Percentiles rank a stretch among this genome's conserved stretches.
These are phyloP conservation scores for Pholis gunnellus DNA, from an alignment of 2,113 vertebrate species.

Conservation along the genomic window DNA sequence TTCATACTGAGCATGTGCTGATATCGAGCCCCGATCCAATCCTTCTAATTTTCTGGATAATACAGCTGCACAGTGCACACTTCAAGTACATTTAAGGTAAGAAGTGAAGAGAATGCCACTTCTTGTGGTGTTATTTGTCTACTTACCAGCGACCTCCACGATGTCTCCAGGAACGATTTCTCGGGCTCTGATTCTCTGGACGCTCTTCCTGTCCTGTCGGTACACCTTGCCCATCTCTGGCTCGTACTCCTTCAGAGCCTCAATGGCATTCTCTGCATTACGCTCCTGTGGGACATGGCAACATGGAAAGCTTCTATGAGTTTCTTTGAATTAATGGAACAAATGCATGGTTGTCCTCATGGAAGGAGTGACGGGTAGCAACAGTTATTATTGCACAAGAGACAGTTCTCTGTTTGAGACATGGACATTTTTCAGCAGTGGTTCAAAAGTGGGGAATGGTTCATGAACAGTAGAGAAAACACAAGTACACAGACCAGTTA, in stretches of 20 bases:
- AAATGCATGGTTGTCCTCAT: background rate
- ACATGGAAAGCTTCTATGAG: background rate
- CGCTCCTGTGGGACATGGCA: slow-evolving; percentile 75
- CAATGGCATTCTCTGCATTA: slow-evolving; percentile 87
- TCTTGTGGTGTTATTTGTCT: background rate
- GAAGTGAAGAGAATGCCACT: background rate
- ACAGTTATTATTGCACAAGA: background rate
- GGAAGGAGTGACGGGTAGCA: background rate
- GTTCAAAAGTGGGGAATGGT: background rate
- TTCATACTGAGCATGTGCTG: no score
- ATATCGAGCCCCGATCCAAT: no score
- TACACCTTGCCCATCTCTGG: slow-evolving; percentile 88
- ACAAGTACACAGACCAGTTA: background rate
- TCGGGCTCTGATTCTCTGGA: slow-evolving; percentile 83
- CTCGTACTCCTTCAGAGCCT: slow-evolving; percentile 87
- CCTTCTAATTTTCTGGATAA: no score
- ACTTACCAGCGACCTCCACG: slow-evolving; percentile 85
- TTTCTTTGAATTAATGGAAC: background rate
- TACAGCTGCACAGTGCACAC: background rate
- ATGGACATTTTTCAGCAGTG: background rate
- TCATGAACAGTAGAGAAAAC: background rate
- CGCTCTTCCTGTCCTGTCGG: slow-evolving; percentile 85
- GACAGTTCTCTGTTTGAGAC: background rate
- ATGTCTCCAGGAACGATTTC: slow-evolving; percentile 87
- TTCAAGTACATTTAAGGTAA: background rate